Conservation (phyloP, 2,888 invertebrate species). For the Odontocerum albicorne region DNA sequence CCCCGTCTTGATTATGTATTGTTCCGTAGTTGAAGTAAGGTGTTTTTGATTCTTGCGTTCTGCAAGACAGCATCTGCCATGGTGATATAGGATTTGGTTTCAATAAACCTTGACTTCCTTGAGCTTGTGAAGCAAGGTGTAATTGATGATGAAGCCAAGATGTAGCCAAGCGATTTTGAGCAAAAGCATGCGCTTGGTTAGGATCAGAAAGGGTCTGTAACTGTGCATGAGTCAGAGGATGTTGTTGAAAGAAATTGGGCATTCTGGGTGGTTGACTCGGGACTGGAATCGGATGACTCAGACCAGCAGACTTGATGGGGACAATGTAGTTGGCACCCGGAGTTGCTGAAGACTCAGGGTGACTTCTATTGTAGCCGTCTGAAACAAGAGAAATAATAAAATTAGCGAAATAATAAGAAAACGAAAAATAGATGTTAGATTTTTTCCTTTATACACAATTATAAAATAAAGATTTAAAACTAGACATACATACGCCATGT, state of each 20-base stretch:
- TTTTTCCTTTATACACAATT: too few species aligned
- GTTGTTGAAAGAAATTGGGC: slow-evolving; percentile 31
- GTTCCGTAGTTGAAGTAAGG: slow-evolving; percentile 18
- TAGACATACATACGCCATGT: too few species aligned
- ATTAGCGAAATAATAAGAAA: too few species aligned
- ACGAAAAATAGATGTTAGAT: too few species aligned
- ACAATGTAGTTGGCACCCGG: slow-evolving; percentile 22
- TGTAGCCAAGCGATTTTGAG: slow-evolving; percentile 57
- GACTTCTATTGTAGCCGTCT: slow-evolving; percentile 31
- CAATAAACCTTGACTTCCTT: slow-evolving; percentile 49
- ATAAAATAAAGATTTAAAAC: too few species aligned
- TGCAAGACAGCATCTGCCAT: slow-evolving; percentile 63
- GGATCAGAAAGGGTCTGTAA: slow-evolving; percentile 34
- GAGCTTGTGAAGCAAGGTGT: slow-evolving; percentile 56
- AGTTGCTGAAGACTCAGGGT: slow-evolving; percentile 28
- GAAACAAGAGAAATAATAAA: slow-evolving; percentile 21
- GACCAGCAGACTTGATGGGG: slow-evolving; percentile 19
- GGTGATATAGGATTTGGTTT: slow-evolving; percentile 57
- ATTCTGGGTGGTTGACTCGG: slow-evolving; percentile 28
- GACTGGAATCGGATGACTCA: slow-evolving; percentile 26
- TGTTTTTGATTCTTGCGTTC: slow-evolving; percentile 43
- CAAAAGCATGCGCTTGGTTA: slow-evolving; percentile 43
- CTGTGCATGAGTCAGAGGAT: slow-evolving; percentile 26
- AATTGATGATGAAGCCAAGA: slow-evolving; percentile 56
- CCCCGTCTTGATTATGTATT: slow-evolving; percentile 16